Evolutionary conservation across 2,113 vertebrate species (phyloP).

Genomic region (Orthonyx spaldingii): DNA sequence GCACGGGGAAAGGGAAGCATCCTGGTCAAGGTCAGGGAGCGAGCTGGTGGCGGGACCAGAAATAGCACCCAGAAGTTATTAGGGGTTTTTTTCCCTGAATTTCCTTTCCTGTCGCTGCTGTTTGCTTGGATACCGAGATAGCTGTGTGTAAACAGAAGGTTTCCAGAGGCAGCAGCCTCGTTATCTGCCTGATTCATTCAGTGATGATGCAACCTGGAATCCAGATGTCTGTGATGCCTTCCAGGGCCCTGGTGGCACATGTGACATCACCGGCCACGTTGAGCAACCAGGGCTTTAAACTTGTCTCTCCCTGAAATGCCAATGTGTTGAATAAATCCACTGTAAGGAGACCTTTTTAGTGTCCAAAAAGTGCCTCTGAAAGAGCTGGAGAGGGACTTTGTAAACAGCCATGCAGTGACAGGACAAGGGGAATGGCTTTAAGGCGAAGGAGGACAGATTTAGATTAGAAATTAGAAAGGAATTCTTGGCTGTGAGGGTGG

Average conservation of each 20-base stretch:
- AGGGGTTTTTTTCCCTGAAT: background rate
- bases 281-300: background rate
- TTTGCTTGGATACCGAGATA: constrained; percentile 67
- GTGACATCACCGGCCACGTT: background rate
- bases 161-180: constrained; percentile 45
- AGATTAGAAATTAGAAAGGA: background rate
- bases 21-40: constrained; percentile 34
- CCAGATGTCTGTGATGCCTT: background rate
- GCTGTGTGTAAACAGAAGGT: constrained; percentile 69
- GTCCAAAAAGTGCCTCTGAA: background rate
- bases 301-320: background rate
- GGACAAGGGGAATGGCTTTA: background rate
- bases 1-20: background rate
- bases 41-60: constrained; percentile 49
- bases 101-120: constrained; percentile 63
- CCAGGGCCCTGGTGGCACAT: background rate
- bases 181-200: constrained; percentile 48
- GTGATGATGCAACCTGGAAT: background rate
- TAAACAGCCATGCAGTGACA: background rate
- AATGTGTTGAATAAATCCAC: background rate
- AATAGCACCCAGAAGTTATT: constrained; percentile 57
- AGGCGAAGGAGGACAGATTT: background rate
- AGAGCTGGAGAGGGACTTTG: background rate
- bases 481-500: background rate
- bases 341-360: background rate